Evolutionary conservation across 2,888 invertebrate species (phyloP).

Genomic region (Melanostoma scalare): DNA sequence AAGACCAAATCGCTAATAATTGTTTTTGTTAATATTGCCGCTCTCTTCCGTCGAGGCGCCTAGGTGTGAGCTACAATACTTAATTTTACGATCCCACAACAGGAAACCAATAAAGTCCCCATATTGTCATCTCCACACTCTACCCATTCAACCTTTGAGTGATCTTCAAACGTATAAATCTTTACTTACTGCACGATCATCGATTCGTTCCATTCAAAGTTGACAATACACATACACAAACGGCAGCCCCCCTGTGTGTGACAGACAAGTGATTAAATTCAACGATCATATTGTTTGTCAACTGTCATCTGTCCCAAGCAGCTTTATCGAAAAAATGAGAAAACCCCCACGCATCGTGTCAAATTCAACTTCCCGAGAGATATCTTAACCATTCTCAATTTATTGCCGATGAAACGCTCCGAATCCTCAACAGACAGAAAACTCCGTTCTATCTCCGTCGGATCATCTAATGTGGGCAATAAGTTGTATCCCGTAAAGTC

Average conservation of each 20-base stretch:
- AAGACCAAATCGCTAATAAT: too few relatives aligned
- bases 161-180: constrained; percentile 1
- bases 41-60: not conserved
- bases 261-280: constrained; percentile 54
- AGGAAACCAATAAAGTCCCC: constrained; percentile 45
- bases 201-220: constrained; percentile 1
- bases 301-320: constrained; percentile 35
- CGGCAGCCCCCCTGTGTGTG: constrained; percentile 33
- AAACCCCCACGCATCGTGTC: constrained; percentile 49
- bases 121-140: constrained; percentile 42
- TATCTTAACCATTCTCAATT: constrained; percentile 56
- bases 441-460: constrained; percentile 1
- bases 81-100: constrained; percentile 15
- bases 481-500: constrained; percentile 30
- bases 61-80: not conserved
- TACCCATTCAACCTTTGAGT: constrained; percentile 17
- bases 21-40: too few relatives aligned
- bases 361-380: constrained; percentile 19
- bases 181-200: constrained; percentile 22
- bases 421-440: constrained; percentile 36
- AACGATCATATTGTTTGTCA: constrained; percentile 52
- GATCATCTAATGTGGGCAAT: constrained; percentile 45
- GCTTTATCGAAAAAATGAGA: constrained; percentile 21
- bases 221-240: not conserved
- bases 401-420: constrained; percentile 59